Base-by-base conservation (phyloP, 2,888 invertebrate genomes). In the Dorcus hopei region DNA sequence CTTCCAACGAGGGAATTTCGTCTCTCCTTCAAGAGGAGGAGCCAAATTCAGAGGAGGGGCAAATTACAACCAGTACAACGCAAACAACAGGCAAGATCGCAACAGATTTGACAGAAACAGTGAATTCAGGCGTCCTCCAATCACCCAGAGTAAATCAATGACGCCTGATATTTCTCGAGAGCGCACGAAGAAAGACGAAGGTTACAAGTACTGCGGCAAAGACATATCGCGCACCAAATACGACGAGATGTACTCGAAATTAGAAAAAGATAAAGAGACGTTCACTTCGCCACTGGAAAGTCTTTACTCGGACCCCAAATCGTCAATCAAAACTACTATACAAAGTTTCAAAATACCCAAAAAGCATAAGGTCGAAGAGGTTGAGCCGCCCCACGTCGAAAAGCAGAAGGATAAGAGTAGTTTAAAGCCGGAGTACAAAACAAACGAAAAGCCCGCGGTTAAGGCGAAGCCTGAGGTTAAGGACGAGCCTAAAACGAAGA, bases 311-410 rank as follows among this genome's bases (percentile, higher is more conserved):
- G 56, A 33, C 9, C 47, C 59, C 3, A 59, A 55, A 43, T 41
- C 56, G 1, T 45, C 49, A 1, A 49, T 41, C 5, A 59, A 59
- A 19, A 47, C 53, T 9, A 38, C 58, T 4, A 65, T 82, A 11
- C 81, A 83, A 58, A 80, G 77, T 19, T 84, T 82, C 59, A 81
- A 80, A 66, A 84, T 84, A 58, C 84, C 84, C 0, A 83, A 83
- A 68, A 75, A 79, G 45, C 79, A 78, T 57, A 76, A 75, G n/a
- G 68, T 71, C 3, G 75, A 38, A 77, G 72, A 40, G 71, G 68
- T 16, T 66, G 26, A 33, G 26, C 65, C 23, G 59, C 63, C 2
- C 65, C 26, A 11, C 0, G 38, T 11, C 9, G 43, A 53, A 38
- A 33, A 16, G 9, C 14, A 38, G 11, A 16, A 9, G 1, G 38